Evolutionary conservation across 2,888 invertebrate genomes (phyloP).

Genomic region (Pollenia amentaria): DNA sequence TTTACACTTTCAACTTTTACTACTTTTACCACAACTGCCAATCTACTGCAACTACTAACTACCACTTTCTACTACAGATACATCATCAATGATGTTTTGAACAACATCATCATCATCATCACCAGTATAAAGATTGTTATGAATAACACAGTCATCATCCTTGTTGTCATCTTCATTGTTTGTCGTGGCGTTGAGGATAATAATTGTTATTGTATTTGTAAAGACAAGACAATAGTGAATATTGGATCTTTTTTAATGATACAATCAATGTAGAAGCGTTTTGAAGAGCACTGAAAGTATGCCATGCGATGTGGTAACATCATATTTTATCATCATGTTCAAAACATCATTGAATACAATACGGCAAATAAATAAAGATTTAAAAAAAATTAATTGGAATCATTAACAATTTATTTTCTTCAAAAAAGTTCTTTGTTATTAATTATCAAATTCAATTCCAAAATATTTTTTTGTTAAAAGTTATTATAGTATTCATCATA

Average conservation of each 20-base stretch:
- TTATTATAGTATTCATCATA: no score
- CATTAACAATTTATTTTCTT: no score
- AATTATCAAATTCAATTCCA: no score
- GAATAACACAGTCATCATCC: slow-evolving; percentile 19
- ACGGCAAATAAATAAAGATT: no score
- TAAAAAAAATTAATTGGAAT: no score
- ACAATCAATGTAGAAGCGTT: no score
- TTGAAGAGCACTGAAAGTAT: neutral
- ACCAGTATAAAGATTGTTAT: slow-evolving; percentile 23
- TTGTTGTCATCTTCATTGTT: slow-evolving; percentile 1
- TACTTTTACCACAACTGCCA: slow-evolving; percentile 14
- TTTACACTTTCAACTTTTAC: slow-evolving; percentile 65
- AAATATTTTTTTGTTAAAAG: no score
- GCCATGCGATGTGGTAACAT: no score
- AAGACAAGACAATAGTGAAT: slow-evolving; percentile 20
- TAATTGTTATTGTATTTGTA: slow-evolving; percentile 34
- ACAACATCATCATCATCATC: neutral
- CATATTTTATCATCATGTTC: no score
- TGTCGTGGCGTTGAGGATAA: neutral
- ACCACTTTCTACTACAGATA: neutral
- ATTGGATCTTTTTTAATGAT: no score
- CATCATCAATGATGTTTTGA: slow-evolving; percentile 5
- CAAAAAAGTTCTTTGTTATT: no score
- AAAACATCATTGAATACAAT: no score
- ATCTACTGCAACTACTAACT: neutral